Evolutionary conservation across 2,113 vertebrate genomes (phyloP).

Genomic region (Dipodomys stephensi): DNA sequence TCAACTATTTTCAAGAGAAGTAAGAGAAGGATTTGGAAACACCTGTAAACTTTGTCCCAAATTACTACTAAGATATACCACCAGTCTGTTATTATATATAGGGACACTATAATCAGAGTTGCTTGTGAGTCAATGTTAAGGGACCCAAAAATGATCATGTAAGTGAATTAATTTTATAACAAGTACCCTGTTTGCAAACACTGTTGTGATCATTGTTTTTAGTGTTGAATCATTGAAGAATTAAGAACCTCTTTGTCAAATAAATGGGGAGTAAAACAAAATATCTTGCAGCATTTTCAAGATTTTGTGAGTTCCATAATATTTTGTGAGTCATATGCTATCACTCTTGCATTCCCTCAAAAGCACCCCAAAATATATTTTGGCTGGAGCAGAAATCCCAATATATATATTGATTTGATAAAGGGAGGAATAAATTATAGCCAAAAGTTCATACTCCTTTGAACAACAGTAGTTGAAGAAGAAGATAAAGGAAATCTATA

Average conservation of each 20-base stretch:
- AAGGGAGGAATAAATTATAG: neutral
- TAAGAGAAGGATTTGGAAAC: neutral
- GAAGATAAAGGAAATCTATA: neutral
- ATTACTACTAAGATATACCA: constrained; percentile 19
- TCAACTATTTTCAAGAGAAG: constrained; percentile 29
- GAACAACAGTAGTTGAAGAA: neutral
- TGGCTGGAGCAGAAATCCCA: neutral
- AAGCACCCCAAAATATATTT: neutral
- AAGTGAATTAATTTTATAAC: neutral
- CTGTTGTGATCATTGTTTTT: neutral
- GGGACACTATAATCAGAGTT: neutral
- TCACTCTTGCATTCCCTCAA: neutral
- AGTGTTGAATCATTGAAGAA: neutral
- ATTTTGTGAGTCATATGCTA: neutral
- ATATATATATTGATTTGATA: neutral
- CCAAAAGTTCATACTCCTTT: neutral
- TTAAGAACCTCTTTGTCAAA: neutral
- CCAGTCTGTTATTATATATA: neutral
- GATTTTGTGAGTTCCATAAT: neutral
- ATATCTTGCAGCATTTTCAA: neutral
- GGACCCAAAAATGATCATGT: neutral
- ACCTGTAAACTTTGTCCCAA: neutral
- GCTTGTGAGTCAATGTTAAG: neutral
- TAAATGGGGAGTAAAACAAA: neutral
- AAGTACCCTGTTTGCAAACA: neutral